Percentiles rank a stretch among this genome's conserved stretches.
phyloP scores from a whole-genome alignment of 2,888 invertebrate species.

The Epiblema foenella region DNA sequence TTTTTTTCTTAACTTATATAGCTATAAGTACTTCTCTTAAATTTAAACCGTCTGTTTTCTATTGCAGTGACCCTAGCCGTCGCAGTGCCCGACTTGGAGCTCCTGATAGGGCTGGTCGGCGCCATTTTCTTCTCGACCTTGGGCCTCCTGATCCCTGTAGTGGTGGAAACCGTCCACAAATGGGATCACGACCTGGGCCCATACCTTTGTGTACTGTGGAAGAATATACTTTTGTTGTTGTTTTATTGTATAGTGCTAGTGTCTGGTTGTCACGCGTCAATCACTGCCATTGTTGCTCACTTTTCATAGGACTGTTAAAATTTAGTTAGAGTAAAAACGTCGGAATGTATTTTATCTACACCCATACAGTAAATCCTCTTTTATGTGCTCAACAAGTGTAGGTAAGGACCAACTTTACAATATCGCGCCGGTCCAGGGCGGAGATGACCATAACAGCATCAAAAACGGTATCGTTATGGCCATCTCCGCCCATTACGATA shows the following conservation, averaged over 20 bases:
- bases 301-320: conserved; percentile 41
- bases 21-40: no score
- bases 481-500: no score
- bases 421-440: no score
- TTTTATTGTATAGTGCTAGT: conserved; percentile 68
- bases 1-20: no score
- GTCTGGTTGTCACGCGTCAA: conserved; percentile 70
- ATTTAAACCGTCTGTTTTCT: no score
- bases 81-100: conserved; percentile 91
- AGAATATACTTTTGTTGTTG: conserved; percentile 81
- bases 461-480: no score
- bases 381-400: no score
- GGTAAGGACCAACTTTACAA: no score
- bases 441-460: no score
- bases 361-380: no score
- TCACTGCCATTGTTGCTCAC: conserved; percentile 60
- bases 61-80: conserved; percentile 90
- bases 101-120: conserved; percentile 95
- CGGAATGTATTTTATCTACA: no score
- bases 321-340: no score
- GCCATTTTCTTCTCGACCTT: conserved; percentile 90
- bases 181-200: conserved; percentile 88
- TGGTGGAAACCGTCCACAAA: conserved; percentile 89
- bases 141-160: conserved; percentile 90
- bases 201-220: conserved; percentile 87